Base-by-base conservation (phyloP, 2,888 invertebrate genomes). In the Polydrusus cervinus region DNA sequence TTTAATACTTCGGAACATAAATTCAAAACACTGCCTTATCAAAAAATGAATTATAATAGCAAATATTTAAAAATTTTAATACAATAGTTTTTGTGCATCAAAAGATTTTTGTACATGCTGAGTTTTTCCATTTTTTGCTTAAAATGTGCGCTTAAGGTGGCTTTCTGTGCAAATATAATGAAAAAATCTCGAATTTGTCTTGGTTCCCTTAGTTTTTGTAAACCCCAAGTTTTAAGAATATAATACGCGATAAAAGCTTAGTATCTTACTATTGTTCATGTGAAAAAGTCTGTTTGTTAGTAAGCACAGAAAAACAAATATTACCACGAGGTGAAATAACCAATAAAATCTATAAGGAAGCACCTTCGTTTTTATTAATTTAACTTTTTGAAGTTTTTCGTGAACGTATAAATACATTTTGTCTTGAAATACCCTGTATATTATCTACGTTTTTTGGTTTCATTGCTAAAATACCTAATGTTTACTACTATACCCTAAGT, bases 71-170 rank as follows among this genome's bases (percentile, higher is more conserved):
- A 64, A 30, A 64, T 30, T n/a, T 51, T 16, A 53, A 66, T 51
- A 66, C 40, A 47, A 11, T 38, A 34, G 34, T 65, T 34, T 75
- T 80, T 80, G 81, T 81, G 81, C 78, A 71, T 72, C 72, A 57
- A 34, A 60, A 55, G 55, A 34, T 75, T 70, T 77, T 76, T 79
- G 77, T 79, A 80, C 78, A 79, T 74, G 75, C 70, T 76, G 25
- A 79, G 78, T 77, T 78, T 76, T 79, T 75, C 74, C 14, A 45
- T 45, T 62, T 49, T 47, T 64, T 64, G 64, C 40, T 49, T 51
- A n/a, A 11, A 53, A 38, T 66, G 66, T 66, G 66, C 66, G 66
- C 66, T 66, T 49, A n/a, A 38, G 47, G 34, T 51, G 51, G 53
- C 53, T 66, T 66, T 16, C 38, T 38, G 66, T 66, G 66, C 66